These are phyloP conservation scores for Calliopum simillimum DNA, from an alignment of 2,888 invertebrate species.

Conservation along the genomic window DNA sequence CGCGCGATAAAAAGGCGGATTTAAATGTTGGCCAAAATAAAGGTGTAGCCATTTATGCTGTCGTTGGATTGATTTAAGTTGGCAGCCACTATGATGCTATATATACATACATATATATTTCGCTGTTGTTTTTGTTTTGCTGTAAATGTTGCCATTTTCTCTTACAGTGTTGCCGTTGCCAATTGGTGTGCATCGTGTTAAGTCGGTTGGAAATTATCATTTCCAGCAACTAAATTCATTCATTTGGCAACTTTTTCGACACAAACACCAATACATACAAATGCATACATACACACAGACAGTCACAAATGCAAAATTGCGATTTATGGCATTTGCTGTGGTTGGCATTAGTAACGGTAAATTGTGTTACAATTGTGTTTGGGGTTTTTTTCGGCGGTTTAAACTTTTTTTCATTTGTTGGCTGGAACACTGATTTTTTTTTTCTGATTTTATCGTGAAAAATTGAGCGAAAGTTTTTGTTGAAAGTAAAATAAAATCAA, in stretches of 20 bases:
- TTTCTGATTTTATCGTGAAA: neutral
- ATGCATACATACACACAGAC: constrained; percentile 24
- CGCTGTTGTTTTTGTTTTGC: constrained; percentile 23
- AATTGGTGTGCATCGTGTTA: constrained; percentile 37
- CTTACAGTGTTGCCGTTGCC: constrained; percentile 13
- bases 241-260: constrained; percentile 26
- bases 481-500: too few relatives aligned
- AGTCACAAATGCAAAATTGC: constrained; percentile 43
- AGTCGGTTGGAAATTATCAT: constrained; percentile 48
- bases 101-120: constrained; percentile 3
- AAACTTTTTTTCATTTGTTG: too few relatives aligned
- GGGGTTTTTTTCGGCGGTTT: neutral
- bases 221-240: constrained; percentile 44
- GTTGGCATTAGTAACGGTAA: constrained; percentile 34
- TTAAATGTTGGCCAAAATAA: constrained; percentile 3
- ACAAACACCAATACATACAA: constrained; percentile 16
- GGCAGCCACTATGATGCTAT: constrained; percentile 7
- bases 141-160: constrained; percentile 35
- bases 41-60: neutral
- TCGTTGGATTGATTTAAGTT: constrained; percentile 18
- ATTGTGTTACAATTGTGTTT: constrained; percentile 27
- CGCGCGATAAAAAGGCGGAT: neutral
- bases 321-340: constrained; percentile 30
- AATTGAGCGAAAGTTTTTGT: constrained; percentile 1
- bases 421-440: neutral